Evolutionary conservation across 1,140 invertebrate genomes (phyloP).

Genomic region (Sarcophaga bullata): DNA sequence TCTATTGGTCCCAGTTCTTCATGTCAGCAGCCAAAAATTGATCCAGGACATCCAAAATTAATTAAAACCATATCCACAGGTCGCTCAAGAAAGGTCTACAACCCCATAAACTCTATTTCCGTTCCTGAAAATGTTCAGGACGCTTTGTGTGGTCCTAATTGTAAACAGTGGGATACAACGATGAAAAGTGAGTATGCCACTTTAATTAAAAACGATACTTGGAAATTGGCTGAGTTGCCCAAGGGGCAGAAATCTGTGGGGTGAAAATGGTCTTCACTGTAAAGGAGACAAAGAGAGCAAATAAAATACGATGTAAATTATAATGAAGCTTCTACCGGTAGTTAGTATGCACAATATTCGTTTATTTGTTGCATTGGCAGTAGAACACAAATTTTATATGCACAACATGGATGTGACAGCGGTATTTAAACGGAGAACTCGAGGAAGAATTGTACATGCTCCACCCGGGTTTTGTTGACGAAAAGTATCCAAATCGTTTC

Average conservation of each 20-base stretch:
- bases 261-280: constrained; percentile 5
- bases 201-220: not conserved
- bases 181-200: constrained; percentile 4
- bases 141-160: constrained; percentile 16
- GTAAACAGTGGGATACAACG: constrained; percentile 50
- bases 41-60: constrained; percentile 25
- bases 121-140: constrained; percentile 30
- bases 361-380: constrained; percentile 33
- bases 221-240: not conserved
- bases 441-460: constrained; percentile 62
- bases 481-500: constrained; percentile 48
- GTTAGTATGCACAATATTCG: constrained; percentile 42
- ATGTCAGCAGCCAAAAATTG: not conserved
- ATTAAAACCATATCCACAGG: constrained; percentile 25
- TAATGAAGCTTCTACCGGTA: constrained; percentile 55
- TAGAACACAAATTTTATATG: constrained; percentile 46
- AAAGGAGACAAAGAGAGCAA: constrained; percentile 20
- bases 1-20: not conserved
- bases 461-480: constrained; percentile 24
- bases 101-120: constrained; percentile 25
- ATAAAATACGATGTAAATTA: constrained; percentile 54
- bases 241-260: constrained; percentile 18
- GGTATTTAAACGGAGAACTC: constrained; percentile 62
- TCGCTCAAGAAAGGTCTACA: constrained; percentile 33
- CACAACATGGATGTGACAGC: constrained; percentile 58